Evolutionary conservation across 2,113 vertebrate species (phyloP), one percentile per base, ranked within the genome.

Genomic region (Stegastes partitus): DNA sequence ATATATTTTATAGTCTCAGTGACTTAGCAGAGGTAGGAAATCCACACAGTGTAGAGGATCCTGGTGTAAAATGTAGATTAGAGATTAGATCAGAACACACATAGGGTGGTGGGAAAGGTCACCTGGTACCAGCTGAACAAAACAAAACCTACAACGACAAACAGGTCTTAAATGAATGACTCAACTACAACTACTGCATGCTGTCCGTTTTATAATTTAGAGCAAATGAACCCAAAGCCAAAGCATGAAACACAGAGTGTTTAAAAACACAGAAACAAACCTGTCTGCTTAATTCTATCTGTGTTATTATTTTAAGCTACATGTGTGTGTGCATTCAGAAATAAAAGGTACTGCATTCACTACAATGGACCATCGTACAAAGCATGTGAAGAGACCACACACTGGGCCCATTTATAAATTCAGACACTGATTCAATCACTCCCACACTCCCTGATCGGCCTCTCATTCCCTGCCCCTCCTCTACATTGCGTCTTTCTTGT

Each of bases 351-450:
- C 54, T n/a, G 31, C 34, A 50, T 56, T 76, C 50, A 57, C 10
- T 51, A 11, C 22, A 47, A 57, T n/a, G n/a, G n/a, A n/a, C n/a
- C n/a, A n/a, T 50, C 63, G 74, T 4, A 2, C 4, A 19, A n/a
- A 16, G 23, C 11, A 68, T 42, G n/a, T 67, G 21, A 61, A 39
- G 18, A 64, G 83, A 86, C 83, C 81, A 84, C 81, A 84, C 86
- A 84, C 69, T 45, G 22, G 39, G 28, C 25, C 42, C 26, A 74
- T 19, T 78, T 55, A 42, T 51, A 54, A 50, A 80, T 25, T 50
- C 54, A 45, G 68, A 51, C 39, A 69, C 47, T 67, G 61, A 69
- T 56, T 77, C 61, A 77, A 14, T 71, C 61, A 39, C 47, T 57
- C 68, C 61, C 56, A 73, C 50, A 55, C 51, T 74, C 18, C 62